Percentiles rank a stretch among this genome's conserved stretches.
Conservation (phyloP, 2,113 vertebrate species). For the Cygnus atratus region DNA sequence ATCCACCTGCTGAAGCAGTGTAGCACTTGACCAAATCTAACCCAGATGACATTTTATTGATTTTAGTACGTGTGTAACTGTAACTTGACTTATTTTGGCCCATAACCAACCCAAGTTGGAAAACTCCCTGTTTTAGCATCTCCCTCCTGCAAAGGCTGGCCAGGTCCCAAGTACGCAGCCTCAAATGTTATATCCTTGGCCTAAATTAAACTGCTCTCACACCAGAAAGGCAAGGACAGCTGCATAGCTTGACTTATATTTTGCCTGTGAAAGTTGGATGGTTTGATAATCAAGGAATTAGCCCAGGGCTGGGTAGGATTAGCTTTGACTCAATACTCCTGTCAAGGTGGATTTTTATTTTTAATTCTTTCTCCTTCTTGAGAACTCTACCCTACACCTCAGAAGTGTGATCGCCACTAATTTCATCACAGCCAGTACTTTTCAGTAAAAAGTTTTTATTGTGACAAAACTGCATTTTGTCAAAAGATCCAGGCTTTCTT, state of each 20-base stretch:
- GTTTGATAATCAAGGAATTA: background rate
- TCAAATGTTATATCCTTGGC: background rate
- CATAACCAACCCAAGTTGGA: background rate
- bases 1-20: background rate
- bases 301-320: background rate
- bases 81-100: background rate
- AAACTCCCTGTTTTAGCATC: background rate
- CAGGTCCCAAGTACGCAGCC: background rate
- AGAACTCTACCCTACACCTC: background rate
- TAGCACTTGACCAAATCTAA: background rate
- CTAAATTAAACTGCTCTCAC: background rate
- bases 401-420: background rate
- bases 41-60: background rate
- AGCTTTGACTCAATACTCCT: background rate
- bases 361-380: background rate
- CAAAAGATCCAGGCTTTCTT: background rate
- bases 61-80: background rate
- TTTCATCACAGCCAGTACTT: background rate
- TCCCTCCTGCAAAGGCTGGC: background rate
- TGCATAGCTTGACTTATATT: constrained; percentile 10
- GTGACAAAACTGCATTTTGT: background rate
- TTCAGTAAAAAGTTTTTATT: background rate
- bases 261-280: background rate
- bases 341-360: background rate
- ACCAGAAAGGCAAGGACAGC: background rate